phyloP scores from a whole-genome alignment of 2,797 vertebrate species.

The Muscicapa striata region DNA sequence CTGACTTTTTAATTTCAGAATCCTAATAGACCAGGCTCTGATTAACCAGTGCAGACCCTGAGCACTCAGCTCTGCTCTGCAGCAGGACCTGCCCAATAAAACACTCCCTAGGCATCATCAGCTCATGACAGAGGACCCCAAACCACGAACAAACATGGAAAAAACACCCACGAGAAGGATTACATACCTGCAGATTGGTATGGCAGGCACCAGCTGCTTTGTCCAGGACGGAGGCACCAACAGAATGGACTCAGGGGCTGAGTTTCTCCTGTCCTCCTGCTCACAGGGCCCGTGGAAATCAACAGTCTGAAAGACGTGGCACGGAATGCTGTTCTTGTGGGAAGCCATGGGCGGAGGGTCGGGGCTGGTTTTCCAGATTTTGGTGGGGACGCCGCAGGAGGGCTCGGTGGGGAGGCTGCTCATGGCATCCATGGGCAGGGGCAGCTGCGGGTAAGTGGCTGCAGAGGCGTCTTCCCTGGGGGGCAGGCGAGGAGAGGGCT shows the following conservation, averaged over 20 bases:
- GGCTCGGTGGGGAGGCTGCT: slow-evolving; percentile 82
- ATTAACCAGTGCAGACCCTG: neutral
- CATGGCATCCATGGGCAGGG: slow-evolving; percentile 83
- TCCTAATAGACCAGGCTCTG: neutral
- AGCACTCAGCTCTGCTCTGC: neutral
- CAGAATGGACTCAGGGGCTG: slow-evolving; percentile 85
- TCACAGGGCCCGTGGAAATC: slow-evolving; percentile 88
- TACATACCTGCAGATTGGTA: slow-evolving; percentile 90
- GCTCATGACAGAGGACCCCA: neutral
- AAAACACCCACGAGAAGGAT: neutral
- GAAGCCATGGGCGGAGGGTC: slow-evolving; percentile 83
- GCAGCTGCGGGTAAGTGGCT: slow-evolving; percentile 71
- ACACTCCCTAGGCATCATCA: neutral
- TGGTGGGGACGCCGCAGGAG: slow-evolving; percentile 86
- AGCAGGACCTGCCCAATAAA: neutral
- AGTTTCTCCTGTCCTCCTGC: slow-evolving; percentile 88
- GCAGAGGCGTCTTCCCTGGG: slow-evolving; percentile 80
- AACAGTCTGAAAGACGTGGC: slow-evolving; percentile 81
- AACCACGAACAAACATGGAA: fast-evolving
- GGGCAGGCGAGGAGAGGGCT: slow-evolving; percentile 72
- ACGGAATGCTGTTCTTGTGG: slow-evolving; percentile 80
- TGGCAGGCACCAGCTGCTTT: slow-evolving; percentile 89
- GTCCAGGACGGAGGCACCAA: slow-evolving; percentile 92
- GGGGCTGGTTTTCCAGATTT: slow-evolving; percentile 91
- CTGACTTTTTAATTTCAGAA: neutral